These are phyloP conservation scores for Mus spretus DNA, from an alignment of 2,797 vertebrate genomes.

Conservation along the genomic window DNA sequence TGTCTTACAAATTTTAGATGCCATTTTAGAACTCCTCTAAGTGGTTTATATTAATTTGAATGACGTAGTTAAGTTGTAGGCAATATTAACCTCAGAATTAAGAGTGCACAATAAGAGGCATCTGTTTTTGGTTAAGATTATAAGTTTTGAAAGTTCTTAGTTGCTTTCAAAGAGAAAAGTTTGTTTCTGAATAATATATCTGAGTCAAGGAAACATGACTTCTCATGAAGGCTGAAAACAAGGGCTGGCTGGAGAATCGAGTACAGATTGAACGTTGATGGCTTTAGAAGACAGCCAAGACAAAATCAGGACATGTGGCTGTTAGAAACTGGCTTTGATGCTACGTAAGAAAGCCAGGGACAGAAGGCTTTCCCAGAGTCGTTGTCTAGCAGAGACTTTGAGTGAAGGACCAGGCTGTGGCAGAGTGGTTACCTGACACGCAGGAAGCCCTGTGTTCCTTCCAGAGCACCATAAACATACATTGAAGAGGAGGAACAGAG, in stretches of 20 bases:
- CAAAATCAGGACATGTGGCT: not conserved
- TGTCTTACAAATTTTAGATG: not conserved
- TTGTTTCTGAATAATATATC: not conserved
- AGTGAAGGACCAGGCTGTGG: not conserved
- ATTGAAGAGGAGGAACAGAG: not conserved
- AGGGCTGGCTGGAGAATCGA: not conserved
- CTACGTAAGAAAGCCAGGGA: not conserved
- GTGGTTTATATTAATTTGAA: slow-evolving; percentile 4
- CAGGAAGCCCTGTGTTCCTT: not conserved
- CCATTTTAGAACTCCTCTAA: not conserved
- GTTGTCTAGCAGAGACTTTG: slow-evolving; percentile 9
- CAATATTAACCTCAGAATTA: not conserved
- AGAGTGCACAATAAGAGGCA: not conserved
- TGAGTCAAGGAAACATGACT: not conserved
- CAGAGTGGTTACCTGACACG: not conserved
- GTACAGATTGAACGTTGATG: not conserved
- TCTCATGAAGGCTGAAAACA: not conserved
- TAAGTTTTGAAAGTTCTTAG: slow-evolving; percentile 21
- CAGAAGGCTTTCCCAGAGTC: not conserved
- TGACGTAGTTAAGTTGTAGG: not conserved
- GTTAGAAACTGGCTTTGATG: not conserved
- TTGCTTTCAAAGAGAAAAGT: not conserved
- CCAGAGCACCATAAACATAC: not conserved
- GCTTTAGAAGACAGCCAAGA: not conserved
- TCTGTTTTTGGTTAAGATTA: not conserved